Base-by-base conservation (phyloP, 92 coral and sea anemone species). In the Paramuricea clavata region DNA sequence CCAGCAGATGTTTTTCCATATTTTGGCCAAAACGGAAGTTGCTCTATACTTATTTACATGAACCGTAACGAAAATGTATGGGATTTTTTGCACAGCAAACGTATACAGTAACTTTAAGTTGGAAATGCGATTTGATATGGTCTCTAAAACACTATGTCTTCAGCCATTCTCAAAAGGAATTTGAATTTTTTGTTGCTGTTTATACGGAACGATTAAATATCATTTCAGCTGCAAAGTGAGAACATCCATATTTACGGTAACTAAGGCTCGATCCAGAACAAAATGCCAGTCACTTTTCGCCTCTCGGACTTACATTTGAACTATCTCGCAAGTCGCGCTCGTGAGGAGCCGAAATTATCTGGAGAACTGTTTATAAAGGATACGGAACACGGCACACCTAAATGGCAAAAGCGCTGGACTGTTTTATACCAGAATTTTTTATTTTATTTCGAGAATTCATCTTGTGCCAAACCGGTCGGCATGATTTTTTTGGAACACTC, bases 381-480 rank as follows among this genome's bases (percentile, higher is more conserved):
- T 41, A 87, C 67, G 25, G 99, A 96, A 22, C 31, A 25, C 50
- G 86, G 80, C 83, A 69, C 98, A 43, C 93, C 94, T 42, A 96
- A 92, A 90, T 96, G 99, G 99, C 93, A 91, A 44, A 89, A 89
- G 62, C 89, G 92, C 31, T 96, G 96, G 98, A 79, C 87, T 61
- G 93, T 93, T 25, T 77, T 96, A 32, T 94, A 96, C 87, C 99
- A 96, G 78, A 96, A 96, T 85, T 93, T 96, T 74, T 49, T 96
- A 73, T 93, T 96, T 85, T 88, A 91, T 75, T 96, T 93, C 89
- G 99, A 96, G 54, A 94, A 65, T 80, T 90, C 95, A 74, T 95
- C 95, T 62, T 89, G 95, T 11, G 49, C 97, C 3, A 96, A 94
- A 76, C 91, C 92, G 31, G 81, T 93, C 34, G 99, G 99, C 59